phyloP scores from a whole-genome alignment of 2,888 invertebrate species.

The Ariolimax columbianus region DNA sequence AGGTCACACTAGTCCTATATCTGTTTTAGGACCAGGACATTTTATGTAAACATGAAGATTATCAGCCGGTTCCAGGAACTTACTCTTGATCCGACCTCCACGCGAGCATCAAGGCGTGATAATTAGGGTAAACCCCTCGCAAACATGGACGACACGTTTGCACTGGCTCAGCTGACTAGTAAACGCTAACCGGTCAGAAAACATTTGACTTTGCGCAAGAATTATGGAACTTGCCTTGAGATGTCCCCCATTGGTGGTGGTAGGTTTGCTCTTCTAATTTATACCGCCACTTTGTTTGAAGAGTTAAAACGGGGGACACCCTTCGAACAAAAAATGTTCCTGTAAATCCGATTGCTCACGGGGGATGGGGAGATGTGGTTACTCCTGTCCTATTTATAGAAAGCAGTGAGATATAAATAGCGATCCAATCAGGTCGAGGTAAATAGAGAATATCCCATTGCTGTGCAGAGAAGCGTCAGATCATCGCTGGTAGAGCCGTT shows the following conservation, averaged over 20 bases:
- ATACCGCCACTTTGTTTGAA: slow-evolving; percentile 27
- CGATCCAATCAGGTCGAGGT: background rate
- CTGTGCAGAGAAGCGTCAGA: too few species aligned
- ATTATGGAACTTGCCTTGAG: slow-evolving; percentile 30
- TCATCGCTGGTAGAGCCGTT: too few species aligned
- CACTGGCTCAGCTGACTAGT: background rate
- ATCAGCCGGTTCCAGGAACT: slow-evolving; percentile 14
- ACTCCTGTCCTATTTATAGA: slow-evolving; percentile 14
- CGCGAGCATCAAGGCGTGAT: slow-evolving; percentile 17
- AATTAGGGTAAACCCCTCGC: slow-evolving; percentile 20
- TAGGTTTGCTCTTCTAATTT: slow-evolving; percentile 40
- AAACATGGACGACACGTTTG: slow-evolving; percentile 30
- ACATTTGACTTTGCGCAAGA: slow-evolving; percentile 44
- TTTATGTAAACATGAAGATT: slow-evolving; percentile 24
- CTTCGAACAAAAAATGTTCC: background rate
- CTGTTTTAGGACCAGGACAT: background rate
- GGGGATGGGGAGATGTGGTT: background rate
- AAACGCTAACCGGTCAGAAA: slow-evolving; percentile 32
- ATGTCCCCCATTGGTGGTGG: slow-evolving; percentile 37
- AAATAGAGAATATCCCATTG: background rate
- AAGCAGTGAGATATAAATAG: background rate
- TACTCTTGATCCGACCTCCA: background rate
- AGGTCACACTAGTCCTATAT: too few species aligned
- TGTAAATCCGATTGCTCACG: background rate
- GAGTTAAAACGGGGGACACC: background rate